A percentile compares a stretch with the other conserved stretches of the same genome.
Conservation (phyloP, 2,113 vertebrate genomes). For the Nanger granti region DNA sequence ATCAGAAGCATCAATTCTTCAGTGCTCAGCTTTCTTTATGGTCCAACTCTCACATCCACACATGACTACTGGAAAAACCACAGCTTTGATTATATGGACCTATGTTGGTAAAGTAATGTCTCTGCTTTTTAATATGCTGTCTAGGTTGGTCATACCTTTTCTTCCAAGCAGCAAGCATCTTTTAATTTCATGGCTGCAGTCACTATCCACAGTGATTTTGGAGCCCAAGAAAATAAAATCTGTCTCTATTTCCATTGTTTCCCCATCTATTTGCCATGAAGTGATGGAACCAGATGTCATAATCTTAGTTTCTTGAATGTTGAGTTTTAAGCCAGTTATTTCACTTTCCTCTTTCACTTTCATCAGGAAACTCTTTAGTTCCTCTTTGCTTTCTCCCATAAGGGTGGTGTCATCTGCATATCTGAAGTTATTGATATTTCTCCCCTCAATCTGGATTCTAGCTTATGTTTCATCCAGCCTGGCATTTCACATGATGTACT, state of each 20-base stretch:
- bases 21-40: not conserved
- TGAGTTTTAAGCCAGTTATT: not conserved
- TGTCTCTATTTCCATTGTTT: not conserved
- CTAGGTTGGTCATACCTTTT: not conserved
- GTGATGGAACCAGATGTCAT: not conserved
- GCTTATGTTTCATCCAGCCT: not conserved
- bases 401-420: not conserved
- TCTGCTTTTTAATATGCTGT: not conserved
- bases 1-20: not conserved
- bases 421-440: not conserved
- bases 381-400: not conserved
- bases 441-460: not conserved
- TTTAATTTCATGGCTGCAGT: not conserved
- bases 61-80: not conserved
- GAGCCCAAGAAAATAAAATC: not conserved
- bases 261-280: not conserved
- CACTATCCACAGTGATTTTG: not conserved
- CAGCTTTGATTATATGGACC: not conserved
- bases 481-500: not conserved
- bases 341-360: not conserved
- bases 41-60: not conserved
- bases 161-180: not conserved
- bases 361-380: not conserved
- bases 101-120: not conserved
- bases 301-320: not conserved